These are phyloP conservation scores for Cherax destructor DNA, from an alignment of 1,140 invertebrate species.

Conservation along the genomic window DNA sequence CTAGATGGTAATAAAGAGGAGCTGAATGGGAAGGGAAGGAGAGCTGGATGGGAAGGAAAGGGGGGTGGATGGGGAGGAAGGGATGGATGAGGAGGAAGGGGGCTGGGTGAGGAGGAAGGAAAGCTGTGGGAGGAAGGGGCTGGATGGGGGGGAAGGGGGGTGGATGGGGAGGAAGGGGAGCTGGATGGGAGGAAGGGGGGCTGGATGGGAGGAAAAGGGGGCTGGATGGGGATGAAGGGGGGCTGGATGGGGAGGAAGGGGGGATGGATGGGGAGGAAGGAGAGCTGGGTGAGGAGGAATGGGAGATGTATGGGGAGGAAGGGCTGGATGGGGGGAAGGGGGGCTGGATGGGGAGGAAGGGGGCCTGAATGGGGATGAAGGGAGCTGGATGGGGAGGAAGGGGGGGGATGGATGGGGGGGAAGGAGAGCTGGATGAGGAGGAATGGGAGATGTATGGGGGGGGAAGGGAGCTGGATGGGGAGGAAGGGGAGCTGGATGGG, in stretches of 20 bases:
- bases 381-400: too few relatives aligned
- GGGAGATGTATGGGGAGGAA: background rate
- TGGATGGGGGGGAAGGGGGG: background rate
- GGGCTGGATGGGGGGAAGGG: too few relatives aligned
- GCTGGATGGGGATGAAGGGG: background rate
- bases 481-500: background rate
- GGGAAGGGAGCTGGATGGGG: background rate
- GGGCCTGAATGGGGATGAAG: too few relatives aligned
- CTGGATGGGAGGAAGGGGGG: too few relatives aligned
- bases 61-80: background rate
- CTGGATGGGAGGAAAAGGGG: background rate
- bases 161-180: background rate
- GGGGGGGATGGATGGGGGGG: background rate
- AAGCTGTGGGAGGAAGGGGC: too few relatives aligned
- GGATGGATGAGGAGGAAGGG: background rate
- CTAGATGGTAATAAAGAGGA: background rate
- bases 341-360: too few relatives aligned
- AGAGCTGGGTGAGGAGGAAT: background rate
- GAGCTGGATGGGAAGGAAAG: background rate
- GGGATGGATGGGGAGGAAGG: slow-evolving; percentile 9
- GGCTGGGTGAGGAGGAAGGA: background rate
- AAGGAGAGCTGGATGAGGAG: background rate
- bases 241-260: background rate
- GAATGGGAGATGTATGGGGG: too few relatives aligned
- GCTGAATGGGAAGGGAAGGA: background rate